Percentiles rank a stretch among this genome's conserved stretches.
Evolutionary conservation across 2,888 invertebrate genomes (phyloP).

Genomic region (Drosophila basisetae): DNA sequence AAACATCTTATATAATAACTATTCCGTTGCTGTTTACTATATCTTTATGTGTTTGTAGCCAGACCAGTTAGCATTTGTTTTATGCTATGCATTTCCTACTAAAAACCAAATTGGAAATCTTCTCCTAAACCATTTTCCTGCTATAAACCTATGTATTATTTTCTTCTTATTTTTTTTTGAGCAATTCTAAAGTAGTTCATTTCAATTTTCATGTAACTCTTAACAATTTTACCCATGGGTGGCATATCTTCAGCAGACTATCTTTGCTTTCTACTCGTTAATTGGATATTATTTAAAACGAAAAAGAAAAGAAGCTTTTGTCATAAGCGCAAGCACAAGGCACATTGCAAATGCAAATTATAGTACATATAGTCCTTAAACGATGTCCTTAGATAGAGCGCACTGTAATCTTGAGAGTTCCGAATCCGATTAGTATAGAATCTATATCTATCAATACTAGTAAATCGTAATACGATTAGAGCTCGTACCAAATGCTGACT

Average conservation of each 20-base stretch:
- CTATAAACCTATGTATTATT: constrained; percentile 16
- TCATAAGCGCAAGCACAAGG: constrained; percentile 61
- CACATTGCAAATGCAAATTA: constrained; percentile 53
- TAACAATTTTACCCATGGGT: constrained; percentile 15
- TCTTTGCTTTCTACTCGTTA: constrained; percentile 8
- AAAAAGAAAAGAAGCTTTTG: background rate
- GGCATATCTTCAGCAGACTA: constrained; percentile 21
- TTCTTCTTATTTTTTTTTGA: background rate
- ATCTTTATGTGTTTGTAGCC: constrained; percentile 52
- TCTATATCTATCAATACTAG: background rate
- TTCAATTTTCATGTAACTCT: constrained; percentile 7
- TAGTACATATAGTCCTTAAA: constrained; percentile 48
- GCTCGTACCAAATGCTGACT: constrained; percentile 83
- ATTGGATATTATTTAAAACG: background rate
- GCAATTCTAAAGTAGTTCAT: constrained; percentile 13
- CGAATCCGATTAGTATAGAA: constrained; percentile 8
- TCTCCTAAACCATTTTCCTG: constrained; percentile 11
- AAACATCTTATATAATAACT: constrained; percentile 23
- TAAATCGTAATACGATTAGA: constrained; percentile 21
- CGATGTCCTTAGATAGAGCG: constrained; percentile 36
- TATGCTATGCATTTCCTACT: constrained; percentile 65
- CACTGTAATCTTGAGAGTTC: constrained; percentile 36
- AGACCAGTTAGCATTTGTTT: constrained; percentile 83
- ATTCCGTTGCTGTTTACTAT: constrained; percentile 23
- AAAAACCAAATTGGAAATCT: constrained; percentile 16